Evolutionary conservation across 2,113 vertebrate genomes (phyloP), one percentile per base, ranked within the genome.

Genomic region (Nipponia nippon): DNA sequence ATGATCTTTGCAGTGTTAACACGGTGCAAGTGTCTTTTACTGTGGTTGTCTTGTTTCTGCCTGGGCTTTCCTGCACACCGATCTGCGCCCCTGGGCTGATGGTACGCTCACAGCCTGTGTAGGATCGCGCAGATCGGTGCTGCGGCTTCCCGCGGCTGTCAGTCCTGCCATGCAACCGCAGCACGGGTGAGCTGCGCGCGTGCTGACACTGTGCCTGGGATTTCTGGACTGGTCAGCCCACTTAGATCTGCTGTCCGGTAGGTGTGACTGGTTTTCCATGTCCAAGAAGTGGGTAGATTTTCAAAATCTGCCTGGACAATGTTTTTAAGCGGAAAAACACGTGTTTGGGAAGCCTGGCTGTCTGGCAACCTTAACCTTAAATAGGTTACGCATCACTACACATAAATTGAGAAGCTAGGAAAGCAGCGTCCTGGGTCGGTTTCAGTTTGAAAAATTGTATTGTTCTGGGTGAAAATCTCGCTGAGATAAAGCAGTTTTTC

Each of bases 111-210:
- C 30, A 47, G 56, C 47, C 76, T 63, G 72, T n/a, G 81, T 21
- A 38, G 55, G 67, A 27, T 36, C 55, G 80, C 87, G 73, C 73
- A 93, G 67, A 87, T 87, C 65, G 40, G 29, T 9, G 70, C 73
- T 49, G 73, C 44, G 49, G 38, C 73, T 91, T 89, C 84, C 61
- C 93, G 87, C 52, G 63, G 69, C 62, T 76, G 66, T n/a, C 56
- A 44, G 42, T 63, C 47, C 58, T 69, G 15, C 73, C 40, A 5
- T 7, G 16, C 55, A 67, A 19, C 22, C 47, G 21, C 32, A 44
- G 29, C 47, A 11, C 0, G 0, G 46, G 20, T 59, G 47, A 71
- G 25, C 69, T 63, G 32, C 15, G 8, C 2, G 3, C 3, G 1
- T 29, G 40, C 70, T 72, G 70, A 36, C 13, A 5, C 9, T 2